phyloP scores from a whole-genome alignment of 2,888 invertebrate genomes.

The Agrochola macilenta region DNA sequence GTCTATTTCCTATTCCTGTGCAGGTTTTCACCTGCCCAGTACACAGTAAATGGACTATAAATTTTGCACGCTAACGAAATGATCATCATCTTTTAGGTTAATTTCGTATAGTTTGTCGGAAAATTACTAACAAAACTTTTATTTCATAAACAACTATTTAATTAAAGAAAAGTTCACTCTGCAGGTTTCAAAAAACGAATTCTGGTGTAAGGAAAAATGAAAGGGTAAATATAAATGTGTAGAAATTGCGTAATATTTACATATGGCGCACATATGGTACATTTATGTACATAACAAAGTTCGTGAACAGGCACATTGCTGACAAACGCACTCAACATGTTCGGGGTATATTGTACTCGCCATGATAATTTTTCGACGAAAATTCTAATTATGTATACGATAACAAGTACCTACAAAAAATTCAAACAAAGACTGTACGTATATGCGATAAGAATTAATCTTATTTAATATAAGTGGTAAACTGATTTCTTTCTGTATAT shows the following conservation, averaged over 20 bases:
- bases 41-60: too few species aligned
- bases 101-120: background rate
- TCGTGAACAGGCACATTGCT: constrained; percentile 8
- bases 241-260: constrained; percentile 34
- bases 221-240: constrained; percentile 33
- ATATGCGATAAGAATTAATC: background rate
- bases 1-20: too few species aligned
- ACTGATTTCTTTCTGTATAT: background rate
- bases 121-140: background rate
- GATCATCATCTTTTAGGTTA: background rate
- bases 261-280: constrained; percentile 29
- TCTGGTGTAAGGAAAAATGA: constrained; percentile 20
- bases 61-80: too few species aligned
- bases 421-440: background rate
- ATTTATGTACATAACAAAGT: constrained; percentile 26
- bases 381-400: background rate
- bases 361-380: constrained; percentile 16
- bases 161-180: background rate
- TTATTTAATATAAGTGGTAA: background rate
- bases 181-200: constrained; percentile 22
- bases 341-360: constrained; percentile 1
- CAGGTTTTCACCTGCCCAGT: too few species aligned
- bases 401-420: background rate
- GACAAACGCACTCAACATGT: constrained; percentile 36
- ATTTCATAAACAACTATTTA: background rate